These are phyloP conservation scores for Eumeta japonica DNA, from an alignment of 1,140 invertebrate species.

Conservation along the genomic window DNA sequence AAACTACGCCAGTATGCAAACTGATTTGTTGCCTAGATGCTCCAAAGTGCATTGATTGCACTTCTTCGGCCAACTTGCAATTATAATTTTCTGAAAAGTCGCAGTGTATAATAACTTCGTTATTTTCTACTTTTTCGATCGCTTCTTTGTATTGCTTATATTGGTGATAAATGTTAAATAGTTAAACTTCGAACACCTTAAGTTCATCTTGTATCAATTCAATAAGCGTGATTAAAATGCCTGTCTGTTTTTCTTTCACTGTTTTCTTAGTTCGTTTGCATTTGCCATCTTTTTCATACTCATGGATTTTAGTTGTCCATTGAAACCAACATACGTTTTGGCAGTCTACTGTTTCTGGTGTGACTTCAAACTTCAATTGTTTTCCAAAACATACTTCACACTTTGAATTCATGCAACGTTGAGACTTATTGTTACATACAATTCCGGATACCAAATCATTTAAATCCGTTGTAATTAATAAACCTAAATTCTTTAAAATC, in stretches of 20 bases:
- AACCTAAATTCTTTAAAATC: no score
- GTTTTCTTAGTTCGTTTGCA: constrained; percentile 4
- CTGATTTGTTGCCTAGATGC: constrained; percentile 16
- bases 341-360: no score
- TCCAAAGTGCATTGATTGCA: constrained; percentile 24
- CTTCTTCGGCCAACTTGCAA: constrained; percentile 21
- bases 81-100: constrained; percentile 23
- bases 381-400: no score
- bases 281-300: no score
- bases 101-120: constrained; percentile 14
- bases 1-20: constrained; percentile 21
- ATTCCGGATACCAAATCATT: no score
- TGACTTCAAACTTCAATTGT: no score
- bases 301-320: no score
- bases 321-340: no score
- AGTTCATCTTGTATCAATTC: neutral
- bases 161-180: neutral
- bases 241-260: neutral
- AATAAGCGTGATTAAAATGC: neutral
- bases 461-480: no score
- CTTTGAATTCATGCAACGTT: no score
- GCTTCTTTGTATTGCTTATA: neutral
- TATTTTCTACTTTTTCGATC: constrained; percentile 16
- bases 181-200: neutral
- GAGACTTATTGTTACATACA: no score